phyloP scores from a whole-genome alignment of 2,797 vertebrate species.

The Jordanella pulchra region DNA sequence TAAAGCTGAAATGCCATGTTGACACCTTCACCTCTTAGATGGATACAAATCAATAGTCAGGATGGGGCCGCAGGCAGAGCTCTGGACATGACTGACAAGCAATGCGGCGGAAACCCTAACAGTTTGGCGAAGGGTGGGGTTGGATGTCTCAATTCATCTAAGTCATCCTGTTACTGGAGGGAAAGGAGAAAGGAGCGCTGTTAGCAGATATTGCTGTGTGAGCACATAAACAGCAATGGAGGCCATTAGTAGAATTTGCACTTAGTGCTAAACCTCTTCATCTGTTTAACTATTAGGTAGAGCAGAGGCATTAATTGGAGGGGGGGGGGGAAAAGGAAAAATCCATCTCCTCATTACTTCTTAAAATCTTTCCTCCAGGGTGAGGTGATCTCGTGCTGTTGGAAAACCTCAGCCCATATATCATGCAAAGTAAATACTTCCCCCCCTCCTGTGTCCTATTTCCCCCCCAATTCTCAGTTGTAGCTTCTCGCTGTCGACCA shows the following conservation, averaged over 20 bases:
- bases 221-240: slow-evolving; percentile 18
- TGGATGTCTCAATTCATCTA: slow-evolving; percentile 37
- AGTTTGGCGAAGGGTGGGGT: slow-evolving; percentile 43
- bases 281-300: not conserved
- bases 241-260: slow-evolving; percentile 6
- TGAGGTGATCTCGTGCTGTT: slow-evolving; percentile 14
- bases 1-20: slow-evolving; percentile 57
- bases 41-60: slow-evolving; percentile 65
- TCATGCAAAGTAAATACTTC: slow-evolving; percentile 38
- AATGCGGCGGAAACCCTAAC: slow-evolving; percentile 56
- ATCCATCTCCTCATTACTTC: slow-evolving; percentile 7
- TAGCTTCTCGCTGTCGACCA: slow-evolving; percentile 14
- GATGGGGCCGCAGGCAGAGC: slow-evolving; percentile 28
- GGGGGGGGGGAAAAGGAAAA: not conserved
- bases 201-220: slow-evolving; percentile 25
- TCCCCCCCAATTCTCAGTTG: slow-evolving; percentile 25
- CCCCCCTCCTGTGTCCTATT: slow-evolving; percentile 13
- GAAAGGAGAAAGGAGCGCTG: not conserved
- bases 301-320: not conserved
- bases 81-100: slow-evolving; percentile 53
- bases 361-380: slow-evolving; percentile 9
- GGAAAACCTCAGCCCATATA: slow-evolving; percentile 25
- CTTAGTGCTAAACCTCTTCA: slow-evolving; percentile 1
- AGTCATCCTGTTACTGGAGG: slow-evolving; percentile 23
- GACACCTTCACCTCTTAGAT: slow-evolving; percentile 52